These are phyloP conservation scores for Polyommatus icarus DNA, from an alignment of 2,888 invertebrate genomes.

Conservation along the genomic window DNA sequence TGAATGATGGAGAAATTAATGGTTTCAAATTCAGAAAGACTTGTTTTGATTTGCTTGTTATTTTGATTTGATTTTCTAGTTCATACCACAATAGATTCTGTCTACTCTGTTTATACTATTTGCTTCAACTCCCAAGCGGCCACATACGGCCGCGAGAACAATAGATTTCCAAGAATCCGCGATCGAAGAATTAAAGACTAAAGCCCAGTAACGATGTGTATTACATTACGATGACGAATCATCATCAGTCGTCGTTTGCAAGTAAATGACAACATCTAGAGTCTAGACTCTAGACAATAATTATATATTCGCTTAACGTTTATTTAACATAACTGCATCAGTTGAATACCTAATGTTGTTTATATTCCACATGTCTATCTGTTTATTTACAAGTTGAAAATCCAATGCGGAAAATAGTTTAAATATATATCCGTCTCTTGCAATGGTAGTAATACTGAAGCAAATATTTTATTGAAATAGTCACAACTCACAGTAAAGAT, in stretches of 20 bases:
- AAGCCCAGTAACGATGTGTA: not conserved
- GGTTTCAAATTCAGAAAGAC: slow-evolving; percentile 4
- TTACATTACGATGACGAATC: no score
- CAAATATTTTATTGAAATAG: no score
- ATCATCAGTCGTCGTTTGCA: not conserved
- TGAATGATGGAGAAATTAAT: slow-evolving; percentile 11
- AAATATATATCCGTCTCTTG: not conserved
- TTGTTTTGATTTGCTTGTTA: not conserved
- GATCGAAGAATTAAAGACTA: not conserved
- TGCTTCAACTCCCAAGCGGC: no score
- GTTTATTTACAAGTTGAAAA: slow-evolving; percentile 50
- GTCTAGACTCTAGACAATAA: no score
- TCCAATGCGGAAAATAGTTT: slow-evolving; percentile 35
- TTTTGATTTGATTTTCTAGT: not conserved
- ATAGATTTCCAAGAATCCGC: no score
- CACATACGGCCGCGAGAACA: no score
- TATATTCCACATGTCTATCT: slow-evolving; percentile 56
- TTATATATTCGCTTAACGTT: slow-evolving; percentile 45
- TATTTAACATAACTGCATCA: slow-evolving; percentile 55
- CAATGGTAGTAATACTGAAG: not conserved
- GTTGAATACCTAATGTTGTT: slow-evolving; percentile 67
- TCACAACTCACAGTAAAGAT: no score
- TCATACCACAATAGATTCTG: no score
- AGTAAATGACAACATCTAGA: not conserved
- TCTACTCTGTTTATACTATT: no score